phyloP scores from a whole-genome alignment of 2,888 invertebrate species.

The Sympetrum striolatum region DNA sequence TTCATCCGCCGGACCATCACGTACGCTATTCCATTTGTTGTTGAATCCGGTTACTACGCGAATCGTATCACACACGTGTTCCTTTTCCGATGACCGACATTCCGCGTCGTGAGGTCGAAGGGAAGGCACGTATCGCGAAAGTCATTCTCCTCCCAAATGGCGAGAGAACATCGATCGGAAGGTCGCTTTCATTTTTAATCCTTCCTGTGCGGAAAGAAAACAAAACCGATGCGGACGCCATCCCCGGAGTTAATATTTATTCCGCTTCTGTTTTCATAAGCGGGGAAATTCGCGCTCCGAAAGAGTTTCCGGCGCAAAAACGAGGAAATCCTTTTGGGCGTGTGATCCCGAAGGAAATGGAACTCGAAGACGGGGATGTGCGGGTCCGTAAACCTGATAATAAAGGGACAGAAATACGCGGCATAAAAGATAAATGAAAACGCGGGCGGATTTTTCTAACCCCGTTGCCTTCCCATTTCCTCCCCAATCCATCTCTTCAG shows the following conservation, averaged over 20 bases:
- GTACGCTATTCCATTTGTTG: neutral
- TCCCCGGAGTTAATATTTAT: neutral
- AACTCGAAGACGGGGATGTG: neutral
- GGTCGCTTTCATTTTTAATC: no score
- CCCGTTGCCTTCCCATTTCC: neutral
- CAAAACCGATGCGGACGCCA: neutral
- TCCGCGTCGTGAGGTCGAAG: neutral
- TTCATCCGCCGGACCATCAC: neutral
- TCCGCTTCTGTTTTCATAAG: neutral
- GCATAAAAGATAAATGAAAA: neutral
- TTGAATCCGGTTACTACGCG: neutral
- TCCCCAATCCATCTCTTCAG: neutral
- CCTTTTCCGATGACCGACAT: neutral
- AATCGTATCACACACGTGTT: neutral
- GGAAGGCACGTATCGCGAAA: neutral
- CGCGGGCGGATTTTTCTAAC: no score
- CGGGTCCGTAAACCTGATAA: neutral
- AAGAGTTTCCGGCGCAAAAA: neutral
- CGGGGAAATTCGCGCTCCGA: neutral
- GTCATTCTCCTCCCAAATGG: neutral
- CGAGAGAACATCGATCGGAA: neutral
- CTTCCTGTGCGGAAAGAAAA: neutral
- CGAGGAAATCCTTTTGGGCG: neutral
- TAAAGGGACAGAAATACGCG: neutral
- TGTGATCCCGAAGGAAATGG: neutral